Evolutionary conservation across 2,797 vertebrate species (phyloP).

Genomic region (Malacoraja senta): DNA sequence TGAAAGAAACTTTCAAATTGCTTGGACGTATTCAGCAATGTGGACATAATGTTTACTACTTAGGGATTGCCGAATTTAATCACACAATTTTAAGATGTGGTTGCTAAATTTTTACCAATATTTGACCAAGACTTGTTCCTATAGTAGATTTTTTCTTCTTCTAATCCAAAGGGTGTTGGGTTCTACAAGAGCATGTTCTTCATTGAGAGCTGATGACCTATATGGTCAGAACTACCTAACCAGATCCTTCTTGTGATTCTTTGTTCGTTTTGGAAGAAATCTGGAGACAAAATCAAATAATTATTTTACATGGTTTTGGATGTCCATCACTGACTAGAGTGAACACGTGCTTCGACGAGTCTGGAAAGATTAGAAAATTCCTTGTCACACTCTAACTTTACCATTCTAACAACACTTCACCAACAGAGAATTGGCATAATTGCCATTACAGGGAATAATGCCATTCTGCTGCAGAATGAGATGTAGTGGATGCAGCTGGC

Average conservation of each 20-base stretch:
- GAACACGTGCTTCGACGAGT: constrained; percentile 47
- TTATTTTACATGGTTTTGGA: neutral
- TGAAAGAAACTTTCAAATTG: neutral
- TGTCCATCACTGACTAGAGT: neutral
- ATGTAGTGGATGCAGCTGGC: constrained; percentile 60
- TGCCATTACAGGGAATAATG: constrained; percentile 48
- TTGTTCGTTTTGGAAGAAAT: neutral
- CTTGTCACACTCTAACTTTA: constrained; percentile 42
- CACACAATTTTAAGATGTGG: neutral
- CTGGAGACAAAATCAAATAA: neutral
- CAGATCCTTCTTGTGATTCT: neutral
- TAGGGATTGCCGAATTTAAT: neutral
- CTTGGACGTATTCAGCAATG: neutral
- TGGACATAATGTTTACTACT: neutral
- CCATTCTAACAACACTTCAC: constrained; percentile 45
- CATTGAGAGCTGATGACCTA: neutral
- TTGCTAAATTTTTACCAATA: neutral
- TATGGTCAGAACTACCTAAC: neutral
- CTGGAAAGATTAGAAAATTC: constrained; percentile 50
- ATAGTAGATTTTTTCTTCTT: neutral
- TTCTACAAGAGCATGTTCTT: neutral
- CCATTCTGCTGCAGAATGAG: constrained; percentile 55
- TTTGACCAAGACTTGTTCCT: neutral
- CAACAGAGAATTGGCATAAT: constrained; percentile 49
- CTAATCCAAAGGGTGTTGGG: neutral